A percentile compares a stretch with the other conserved stretches of the same genome.
phyloP scores from a whole-genome alignment of 2,113 vertebrate species.

The Oncorhynchus nerka region DNA sequence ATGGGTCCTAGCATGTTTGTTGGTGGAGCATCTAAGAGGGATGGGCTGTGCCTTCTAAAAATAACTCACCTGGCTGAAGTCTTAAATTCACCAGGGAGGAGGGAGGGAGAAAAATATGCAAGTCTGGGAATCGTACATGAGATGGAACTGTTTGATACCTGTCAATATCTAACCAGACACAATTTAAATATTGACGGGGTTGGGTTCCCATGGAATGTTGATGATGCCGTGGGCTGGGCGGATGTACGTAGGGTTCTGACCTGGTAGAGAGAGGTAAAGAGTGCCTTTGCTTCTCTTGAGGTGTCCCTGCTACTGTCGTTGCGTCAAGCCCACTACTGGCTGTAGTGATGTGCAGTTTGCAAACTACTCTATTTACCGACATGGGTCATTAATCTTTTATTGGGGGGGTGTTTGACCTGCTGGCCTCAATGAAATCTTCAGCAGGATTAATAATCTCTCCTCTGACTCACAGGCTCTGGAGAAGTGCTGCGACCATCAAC shows the following conservation, averaged over 20 bases:
- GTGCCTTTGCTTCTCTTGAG: background rate
- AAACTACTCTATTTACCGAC: too few relatives aligned
- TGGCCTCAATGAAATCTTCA: too few relatives aligned
- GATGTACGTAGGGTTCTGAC: background rate
- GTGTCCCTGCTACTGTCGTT: background rate
- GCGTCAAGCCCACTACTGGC: background rate
- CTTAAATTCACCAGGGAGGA: background rate
- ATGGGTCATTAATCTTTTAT: too few relatives aligned
- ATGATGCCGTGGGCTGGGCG: background rate
- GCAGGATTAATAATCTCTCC: too few relatives aligned
- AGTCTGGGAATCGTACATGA: background rate
- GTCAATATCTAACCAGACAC: background rate
- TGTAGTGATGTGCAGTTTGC: too few relatives aligned
- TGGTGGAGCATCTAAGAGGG: too few relatives aligned
- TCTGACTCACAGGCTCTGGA: too few relatives aligned
- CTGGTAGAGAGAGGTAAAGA: background rate
- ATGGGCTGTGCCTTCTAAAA: background rate
- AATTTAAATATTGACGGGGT: slow-evolving; percentile 1
- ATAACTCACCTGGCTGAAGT: background rate
- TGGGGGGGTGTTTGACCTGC: too few relatives aligned
- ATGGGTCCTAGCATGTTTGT: background rate
- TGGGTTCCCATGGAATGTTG: slow-evolving; percentile 4
- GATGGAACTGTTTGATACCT: background rate
- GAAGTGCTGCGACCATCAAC: too few relatives aligned
- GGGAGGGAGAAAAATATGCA: too few relatives aligned